Percentiles rank a stretch among this genome's conserved stretches.
Conservation (phyloP, 2,113 vertebrate genomes). For the Heterocephalus glaber region DNA sequence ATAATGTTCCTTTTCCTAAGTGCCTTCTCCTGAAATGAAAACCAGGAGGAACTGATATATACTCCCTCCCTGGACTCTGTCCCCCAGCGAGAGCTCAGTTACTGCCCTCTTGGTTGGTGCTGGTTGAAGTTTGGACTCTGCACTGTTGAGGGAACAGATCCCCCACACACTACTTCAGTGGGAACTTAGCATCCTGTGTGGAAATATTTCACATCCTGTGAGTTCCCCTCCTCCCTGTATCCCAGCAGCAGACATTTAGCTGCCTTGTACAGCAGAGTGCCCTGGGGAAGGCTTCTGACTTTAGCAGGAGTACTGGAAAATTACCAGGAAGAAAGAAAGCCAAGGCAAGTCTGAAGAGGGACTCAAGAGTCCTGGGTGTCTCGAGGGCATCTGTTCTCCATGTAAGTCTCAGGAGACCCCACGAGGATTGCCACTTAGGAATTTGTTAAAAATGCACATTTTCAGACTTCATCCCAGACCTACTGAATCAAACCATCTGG, state of each 20-base stretch:
- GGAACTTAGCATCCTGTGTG: background rate
- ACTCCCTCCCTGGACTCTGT: background rate
- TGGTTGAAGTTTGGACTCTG: background rate
- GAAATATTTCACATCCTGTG: conserved; percentile 23
- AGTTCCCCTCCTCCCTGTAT: background rate
- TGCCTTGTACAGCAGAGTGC: background rate
- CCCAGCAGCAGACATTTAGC: conserved; percentile 1
- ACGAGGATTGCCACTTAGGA: background rate
- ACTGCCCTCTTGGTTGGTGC: background rate
- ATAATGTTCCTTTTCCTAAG: background rate
- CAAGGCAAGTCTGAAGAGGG: background rate
- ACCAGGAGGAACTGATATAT: no score
- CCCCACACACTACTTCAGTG: background rate
- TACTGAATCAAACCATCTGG: background rate
- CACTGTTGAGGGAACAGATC: background rate
- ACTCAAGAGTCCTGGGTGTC: no score
- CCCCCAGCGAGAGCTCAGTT: background rate
- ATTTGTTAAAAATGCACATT: background rate
- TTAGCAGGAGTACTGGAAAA: conserved; percentile 70
- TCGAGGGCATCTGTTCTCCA: background rate
- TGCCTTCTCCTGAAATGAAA: background rate
- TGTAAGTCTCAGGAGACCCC: background rate
- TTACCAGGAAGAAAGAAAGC: conserved; percentile 9
- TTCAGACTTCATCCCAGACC: background rate
- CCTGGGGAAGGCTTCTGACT: conserved; percentile 49